These are phyloP conservation scores for Neodiprion lecontei DNA, from an alignment of 1,140 invertebrate species.

Conservation along the genomic window DNA sequence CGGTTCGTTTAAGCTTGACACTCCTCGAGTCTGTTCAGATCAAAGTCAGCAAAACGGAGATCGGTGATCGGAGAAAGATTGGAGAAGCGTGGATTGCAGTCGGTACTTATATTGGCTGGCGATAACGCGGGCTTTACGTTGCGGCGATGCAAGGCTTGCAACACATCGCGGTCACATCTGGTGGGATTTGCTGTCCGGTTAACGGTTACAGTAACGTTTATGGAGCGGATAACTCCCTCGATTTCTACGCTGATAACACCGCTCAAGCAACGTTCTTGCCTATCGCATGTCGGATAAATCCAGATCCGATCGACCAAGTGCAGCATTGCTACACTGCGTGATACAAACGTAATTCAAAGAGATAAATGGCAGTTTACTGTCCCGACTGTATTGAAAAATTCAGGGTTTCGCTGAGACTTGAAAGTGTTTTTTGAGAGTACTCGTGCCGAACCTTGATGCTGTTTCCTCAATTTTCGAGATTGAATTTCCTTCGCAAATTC, in stretches of 20 bases:
- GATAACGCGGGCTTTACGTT: not conserved
- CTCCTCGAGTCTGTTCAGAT: not conserved
- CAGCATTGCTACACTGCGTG: too few species aligned
- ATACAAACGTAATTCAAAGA: not conserved
- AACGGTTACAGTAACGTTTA: not conserved
- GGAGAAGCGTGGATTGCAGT: conserved; percentile 1
- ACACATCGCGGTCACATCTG: not conserved
- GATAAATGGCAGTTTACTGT: not conserved
- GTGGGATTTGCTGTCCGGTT: not conserved
- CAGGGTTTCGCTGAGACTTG: conserved; percentile 17
- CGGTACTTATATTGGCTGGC: not conserved
- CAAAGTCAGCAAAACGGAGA: not conserved
- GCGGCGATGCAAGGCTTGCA: not conserved
- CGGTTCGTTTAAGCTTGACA: not conserved
- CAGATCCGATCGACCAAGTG: too few species aligned
- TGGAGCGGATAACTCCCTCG: not conserved
- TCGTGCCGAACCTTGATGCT: not conserved
- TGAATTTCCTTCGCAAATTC: not conserved
- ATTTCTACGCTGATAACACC: too few species aligned
- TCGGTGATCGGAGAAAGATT: not conserved
- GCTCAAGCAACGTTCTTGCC: too few species aligned
- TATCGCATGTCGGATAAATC: too few species aligned
- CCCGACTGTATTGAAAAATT: too few species aligned
- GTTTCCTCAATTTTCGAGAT: too few species aligned
- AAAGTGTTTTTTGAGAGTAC: conserved; percentile 12